Conservation (phyloP, 1,140 invertebrate genomes). For the Bombus waltoni region DNA sequence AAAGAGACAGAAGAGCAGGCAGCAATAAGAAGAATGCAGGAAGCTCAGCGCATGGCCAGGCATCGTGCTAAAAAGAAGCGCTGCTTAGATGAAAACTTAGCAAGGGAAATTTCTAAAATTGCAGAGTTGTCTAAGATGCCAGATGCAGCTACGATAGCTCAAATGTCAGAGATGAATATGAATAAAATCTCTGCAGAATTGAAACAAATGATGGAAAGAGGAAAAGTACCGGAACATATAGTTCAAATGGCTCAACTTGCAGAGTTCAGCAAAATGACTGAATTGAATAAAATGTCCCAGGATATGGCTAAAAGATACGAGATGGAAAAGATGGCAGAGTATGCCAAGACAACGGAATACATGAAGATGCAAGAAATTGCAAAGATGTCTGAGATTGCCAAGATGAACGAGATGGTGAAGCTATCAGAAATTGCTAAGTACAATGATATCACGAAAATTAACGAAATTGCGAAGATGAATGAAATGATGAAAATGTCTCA, state of each 20-base stretch:
- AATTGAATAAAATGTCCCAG: conserved; percentile 80
- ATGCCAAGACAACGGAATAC: conserved; percentile 79
- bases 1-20: conserved; percentile 81
- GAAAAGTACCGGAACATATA: conserved; percentile 81
- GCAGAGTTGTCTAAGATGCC: conserved; percentile 81
- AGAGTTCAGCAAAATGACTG: conserved; percentile 81
- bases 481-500: conserved; percentile 82
- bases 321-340: conserved; percentile 81
- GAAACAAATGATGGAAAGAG: conserved; percentile 82
- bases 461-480: conserved; percentile 76
- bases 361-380: conserved; percentile 80
- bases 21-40: conserved; percentile 80
- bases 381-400: conserved; percentile 78
- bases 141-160: conserved; percentile 77
- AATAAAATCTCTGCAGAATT: conserved; percentile 81
- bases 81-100: conserved; percentile 80
- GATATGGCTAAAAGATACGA: conserved; percentile 81
- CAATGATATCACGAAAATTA: conserved; percentile 80
- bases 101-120: conserved; percentile 81
- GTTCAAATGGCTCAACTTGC: conserved; percentile 82
- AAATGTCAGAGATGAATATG: conserved; percentile 82
- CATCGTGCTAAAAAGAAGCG: conserved; percentile 81
- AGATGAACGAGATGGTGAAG: conserved; percentile 82
- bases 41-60: conserved; percentile 80
- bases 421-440: conserved; percentile 81